phyloP scores from a whole-genome alignment of 2,113 vertebrate genomes.

The human (Homo sapiens) region DNA sequence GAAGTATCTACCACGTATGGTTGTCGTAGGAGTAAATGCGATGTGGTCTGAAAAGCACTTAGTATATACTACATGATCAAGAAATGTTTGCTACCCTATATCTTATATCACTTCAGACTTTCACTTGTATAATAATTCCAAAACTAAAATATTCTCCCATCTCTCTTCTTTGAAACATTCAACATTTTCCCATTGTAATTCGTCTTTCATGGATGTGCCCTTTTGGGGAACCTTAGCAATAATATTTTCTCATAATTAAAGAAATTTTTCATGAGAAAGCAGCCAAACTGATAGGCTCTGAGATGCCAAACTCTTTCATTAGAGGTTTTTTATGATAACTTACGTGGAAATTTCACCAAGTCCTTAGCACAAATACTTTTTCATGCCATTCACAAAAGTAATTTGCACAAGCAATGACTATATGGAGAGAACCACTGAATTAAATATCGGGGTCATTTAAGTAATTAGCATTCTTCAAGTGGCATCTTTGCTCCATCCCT shows the following conservation, averaged over 20 bases:
- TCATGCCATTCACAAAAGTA: neutral
- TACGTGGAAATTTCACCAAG: neutral
- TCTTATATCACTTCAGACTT: slow-evolving; percentile 5
- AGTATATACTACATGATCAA: neutral
- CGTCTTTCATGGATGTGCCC: neutral
- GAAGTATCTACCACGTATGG: neutral
- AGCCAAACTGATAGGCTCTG: neutral
- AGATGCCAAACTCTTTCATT: neutral
- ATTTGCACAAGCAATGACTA: neutral
- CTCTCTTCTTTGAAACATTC: slow-evolving; percentile 7
- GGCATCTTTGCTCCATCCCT: neutral
- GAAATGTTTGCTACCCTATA: neutral
- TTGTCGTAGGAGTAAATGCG: neutral
- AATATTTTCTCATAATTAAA: neutral
- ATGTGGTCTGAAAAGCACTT: slow-evolving; percentile 13
- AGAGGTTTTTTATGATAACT: neutral
- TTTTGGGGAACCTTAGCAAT: neutral
- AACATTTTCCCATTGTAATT: neutral
- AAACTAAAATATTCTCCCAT: slow-evolving; percentile 13
- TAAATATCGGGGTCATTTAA: neutral
- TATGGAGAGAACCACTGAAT: neutral
- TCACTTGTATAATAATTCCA: neutral
- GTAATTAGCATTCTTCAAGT: neutral
- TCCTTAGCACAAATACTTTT: slow-evolving; percentile 15
- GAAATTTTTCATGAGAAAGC: neutral